Conservation (phyloP, 2,113 vertebrate genomes). For the Nerophis ophidion region DNA sequence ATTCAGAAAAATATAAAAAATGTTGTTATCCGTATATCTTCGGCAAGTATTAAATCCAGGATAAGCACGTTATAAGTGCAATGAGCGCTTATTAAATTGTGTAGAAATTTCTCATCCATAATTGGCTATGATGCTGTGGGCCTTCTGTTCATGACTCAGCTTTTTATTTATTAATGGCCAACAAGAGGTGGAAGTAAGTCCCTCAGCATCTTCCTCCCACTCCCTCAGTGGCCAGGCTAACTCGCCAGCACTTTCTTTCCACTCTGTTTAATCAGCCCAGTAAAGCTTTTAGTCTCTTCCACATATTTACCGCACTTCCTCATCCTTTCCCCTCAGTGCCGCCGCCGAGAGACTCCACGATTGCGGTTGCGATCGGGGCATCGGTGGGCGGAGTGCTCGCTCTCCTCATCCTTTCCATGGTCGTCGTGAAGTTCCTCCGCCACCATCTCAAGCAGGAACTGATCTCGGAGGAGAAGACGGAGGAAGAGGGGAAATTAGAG, state of each 20-base stretch:
- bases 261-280: constrained; percentile 51
- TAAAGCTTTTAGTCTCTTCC: constrained; percentile 46
- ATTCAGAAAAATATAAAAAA: too few species aligned
- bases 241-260: constrained; percentile 51
- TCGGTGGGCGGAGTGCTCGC: constrained; percentile 90
- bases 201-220: constrained; percentile 19
- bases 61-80: too few species aligned
- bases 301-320: constrained; percentile 33
- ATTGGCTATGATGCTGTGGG: not conserved
- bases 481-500: constrained; percentile 91
- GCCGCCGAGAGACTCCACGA: constrained; percentile 87
- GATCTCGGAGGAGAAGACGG: constrained; percentile 91
- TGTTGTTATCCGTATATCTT: too few species aligned
- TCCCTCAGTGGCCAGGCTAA: constrained; percentile 21
- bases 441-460: constrained; percentile 90
- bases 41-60: too few species aligned
- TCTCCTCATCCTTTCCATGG: constrained; percentile 88
- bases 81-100: not conserved
- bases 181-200: constrained; percentile 40
- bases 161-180: constrained; percentile 60
- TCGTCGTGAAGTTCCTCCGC: constrained; percentile 89
- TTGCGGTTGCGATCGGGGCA: constrained; percentile 88
- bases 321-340: constrained; percentile 70
- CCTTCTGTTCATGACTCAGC: constrained; percentile 52
- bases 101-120: constrained; percentile 5